Percentiles rank a stretch among this genome's conserved stretches.
Evolutionary conservation across 2,888 invertebrate genomes (phyloP).

Genomic region (Drosophila neonasuta): DNA sequence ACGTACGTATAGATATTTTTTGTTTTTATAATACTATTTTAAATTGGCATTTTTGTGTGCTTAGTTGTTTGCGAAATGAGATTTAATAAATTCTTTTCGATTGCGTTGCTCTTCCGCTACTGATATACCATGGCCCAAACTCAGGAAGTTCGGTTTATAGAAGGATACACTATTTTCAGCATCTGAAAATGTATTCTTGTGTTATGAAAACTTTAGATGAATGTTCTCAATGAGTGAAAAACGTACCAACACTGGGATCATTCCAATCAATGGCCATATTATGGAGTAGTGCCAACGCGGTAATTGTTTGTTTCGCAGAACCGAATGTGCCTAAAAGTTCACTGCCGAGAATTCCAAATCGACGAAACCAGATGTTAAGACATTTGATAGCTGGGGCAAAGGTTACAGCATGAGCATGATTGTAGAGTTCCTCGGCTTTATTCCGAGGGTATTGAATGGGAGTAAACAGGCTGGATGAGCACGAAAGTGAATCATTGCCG

Average conservation of each 20-base stretch:
- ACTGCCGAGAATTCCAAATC: slow-evolving; percentile 69
- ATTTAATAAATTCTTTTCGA: slow-evolving; percentile 70
- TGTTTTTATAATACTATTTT: not conserved
- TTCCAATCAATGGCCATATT: slow-evolving; percentile 79
- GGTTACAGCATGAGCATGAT: slow-evolving; percentile 68
- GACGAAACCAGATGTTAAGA: slow-evolving; percentile 61
- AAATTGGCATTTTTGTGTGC: not conserved
- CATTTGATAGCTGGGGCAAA: slow-evolving; percentile 68
- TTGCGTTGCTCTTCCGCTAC: slow-evolving; percentile 56
- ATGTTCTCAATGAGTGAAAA: not conserved
- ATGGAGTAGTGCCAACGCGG: slow-evolving; percentile 73
- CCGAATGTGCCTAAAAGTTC: slow-evolving; percentile 65
- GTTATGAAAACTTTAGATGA: not conserved
- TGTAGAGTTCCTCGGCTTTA: slow-evolving; percentile 70
- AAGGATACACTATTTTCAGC: slow-evolving; percentile 40
- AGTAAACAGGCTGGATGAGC: slow-evolving; percentile 71
- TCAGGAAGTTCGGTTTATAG: slow-evolving; percentile 45
- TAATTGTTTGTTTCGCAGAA: slow-evolving; percentile 69
- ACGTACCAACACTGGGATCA: slow-evolving; percentile 67
- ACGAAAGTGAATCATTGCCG: slow-evolving; percentile 65
- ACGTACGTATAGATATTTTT: no score
- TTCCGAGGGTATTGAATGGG: slow-evolving; percentile 61
- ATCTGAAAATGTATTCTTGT: slow-evolving; percentile 32
- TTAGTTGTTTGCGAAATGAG: slow-evolving; percentile 52
- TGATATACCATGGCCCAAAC: slow-evolving; percentile 10